Evolutionary conservation across 2,113 vertebrate genomes (phyloP).

Genomic region (Pao palembangensis): DNA sequence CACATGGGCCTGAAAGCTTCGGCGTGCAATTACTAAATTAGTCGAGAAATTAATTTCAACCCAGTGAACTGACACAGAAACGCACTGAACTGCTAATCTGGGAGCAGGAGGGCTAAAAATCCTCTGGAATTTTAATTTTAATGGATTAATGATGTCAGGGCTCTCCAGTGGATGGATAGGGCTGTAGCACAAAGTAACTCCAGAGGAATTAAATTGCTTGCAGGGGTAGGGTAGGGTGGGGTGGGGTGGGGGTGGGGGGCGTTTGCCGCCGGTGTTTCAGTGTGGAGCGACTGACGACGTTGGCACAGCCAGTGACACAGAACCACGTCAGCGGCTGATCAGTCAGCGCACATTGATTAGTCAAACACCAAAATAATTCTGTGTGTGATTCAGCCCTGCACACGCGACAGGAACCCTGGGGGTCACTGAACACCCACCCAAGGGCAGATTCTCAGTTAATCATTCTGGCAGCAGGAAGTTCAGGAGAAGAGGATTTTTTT

Average conservation of each 20-base stretch:
- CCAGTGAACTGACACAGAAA: conserved; percentile 73
- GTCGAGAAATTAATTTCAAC: conserved; percentile 70
- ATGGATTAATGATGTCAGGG: conserved; percentile 71
- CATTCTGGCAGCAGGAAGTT: conserved; percentile 20
- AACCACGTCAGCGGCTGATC: not conserved
- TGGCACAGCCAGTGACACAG: not conserved
- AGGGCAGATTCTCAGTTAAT: conserved; percentile 28
- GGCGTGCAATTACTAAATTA: conserved; percentile 70
- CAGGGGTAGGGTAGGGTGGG: conserved; percentile 23
- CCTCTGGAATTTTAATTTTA: conserved; percentile 69
- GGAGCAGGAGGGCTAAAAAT: conserved; percentile 58
- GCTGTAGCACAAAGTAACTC: conserved; percentile 50
- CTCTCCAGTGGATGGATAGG: conserved; percentile 64
- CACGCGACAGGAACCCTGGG: no score
- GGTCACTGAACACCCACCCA: no score
- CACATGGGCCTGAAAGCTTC: conserved; percentile 30
- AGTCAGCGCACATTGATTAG: conserved; percentile 2
- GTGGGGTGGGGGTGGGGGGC: no score
- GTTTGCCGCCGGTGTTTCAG: not conserved
- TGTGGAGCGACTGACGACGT: conserved; percentile 10
- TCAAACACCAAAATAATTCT: no score
- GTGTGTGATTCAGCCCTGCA: no score
- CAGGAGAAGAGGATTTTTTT: not conserved
- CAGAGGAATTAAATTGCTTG: conserved; percentile 49
- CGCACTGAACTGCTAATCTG: conserved; percentile 69